Base-by-base conservation (phyloP, 1,140 invertebrate genomes). In the Daktulosphaira vitifoliae region DNA sequence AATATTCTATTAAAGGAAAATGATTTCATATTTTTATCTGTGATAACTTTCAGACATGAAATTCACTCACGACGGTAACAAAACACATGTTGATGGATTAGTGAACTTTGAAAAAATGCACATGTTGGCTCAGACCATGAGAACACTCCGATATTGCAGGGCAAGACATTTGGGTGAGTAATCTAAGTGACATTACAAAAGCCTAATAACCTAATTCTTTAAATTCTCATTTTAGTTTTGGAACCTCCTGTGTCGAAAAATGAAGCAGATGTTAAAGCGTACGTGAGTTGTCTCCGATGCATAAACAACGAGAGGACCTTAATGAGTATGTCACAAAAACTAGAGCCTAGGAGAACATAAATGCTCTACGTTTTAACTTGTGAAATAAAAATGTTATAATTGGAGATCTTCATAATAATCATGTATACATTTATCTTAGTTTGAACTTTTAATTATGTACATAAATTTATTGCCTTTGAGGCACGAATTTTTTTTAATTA, bases 61-160 rank as follows among this genome's bases (percentile, higher is more conserved):
- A 22, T 92, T 92, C 71, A 87, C 87, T 13, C 88, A 92, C 73
- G 89, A 92, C 75, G 90, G 89, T n/a, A 92, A 92, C 74, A 89
- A 90, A 74, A 91, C 89, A 2, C 85, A 84, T 69, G 79, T 89
- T 68, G 87, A 90, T 72, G 86, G 85, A 9, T 75, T 92, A 42
- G 86, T 92, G 23, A 92, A 92, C 73, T 92, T 92, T 77, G 89
- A 92, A 74, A 92, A 92, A 78, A 92, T 92, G 89, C 89, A 91
- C 73, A 89, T 92, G 86, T 79, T 92, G 70, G 87, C 87, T 20
- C 86, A 90, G 74, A 89, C 87, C 1, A 80, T 92, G 76, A 78
- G 87, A 67, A 88, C 83, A 38, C 82, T 91, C 62, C 75, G 85
- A 66, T 86, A 85, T 71, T 89, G 87, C 74, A 80, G 86, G 69